Percentiles rank a stretch among this genome's conserved stretches.
Evolutionary conservation across 2,797 vertebrate genomes (phyloP).

Genomic region (Anguilla anguilla): DNA sequence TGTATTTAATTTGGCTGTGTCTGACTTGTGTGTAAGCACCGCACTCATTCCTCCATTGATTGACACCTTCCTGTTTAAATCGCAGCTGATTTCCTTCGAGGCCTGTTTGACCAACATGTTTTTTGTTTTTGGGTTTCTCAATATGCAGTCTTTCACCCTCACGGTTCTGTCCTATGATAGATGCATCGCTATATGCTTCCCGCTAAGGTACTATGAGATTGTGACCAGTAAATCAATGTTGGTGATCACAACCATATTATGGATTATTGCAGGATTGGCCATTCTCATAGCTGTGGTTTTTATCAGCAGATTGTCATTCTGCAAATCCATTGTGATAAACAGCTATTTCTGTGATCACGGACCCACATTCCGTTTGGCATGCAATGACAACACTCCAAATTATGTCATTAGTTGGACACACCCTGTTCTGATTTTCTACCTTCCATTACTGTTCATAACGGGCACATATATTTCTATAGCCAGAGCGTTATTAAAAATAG

Average conservation of each 20-base stretch:
- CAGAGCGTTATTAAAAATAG: constrained; percentile 47
- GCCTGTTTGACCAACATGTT: constrained; percentile 32
- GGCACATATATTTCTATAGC: constrained; percentile 55
- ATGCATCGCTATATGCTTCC: constrained; percentile 61
- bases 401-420: background rate
- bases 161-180: constrained; percentile 58
- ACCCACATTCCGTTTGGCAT: constrained; percentile 53
- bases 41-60: constrained; percentile 54
- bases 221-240: background rate
- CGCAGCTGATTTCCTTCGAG: background rate
- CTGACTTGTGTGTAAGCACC: constrained; percentile 50
- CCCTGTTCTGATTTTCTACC: constrained; percentile 27
- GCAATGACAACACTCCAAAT: constrained; percentile 51
- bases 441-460: constrained; percentile 52
- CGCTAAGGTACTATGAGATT: constrained; percentile 34
- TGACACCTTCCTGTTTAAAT: constrained; percentile 4
- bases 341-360: constrained; percentile 63
- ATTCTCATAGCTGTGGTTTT: too few relatives aligned
- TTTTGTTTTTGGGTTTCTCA: constrained; percentile 47
- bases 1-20: background rate
- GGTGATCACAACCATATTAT: constrained; percentile 31
- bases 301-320: too few relatives aligned
- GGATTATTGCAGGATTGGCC: too few relatives aligned
- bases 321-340: too few relatives aligned
- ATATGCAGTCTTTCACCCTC: constrained; percentile 58